These are phyloP conservation scores for Cirrhinus molitorella DNA, from an alignment of 2,797 vertebrate genomes.

Conservation along the genomic window DNA sequence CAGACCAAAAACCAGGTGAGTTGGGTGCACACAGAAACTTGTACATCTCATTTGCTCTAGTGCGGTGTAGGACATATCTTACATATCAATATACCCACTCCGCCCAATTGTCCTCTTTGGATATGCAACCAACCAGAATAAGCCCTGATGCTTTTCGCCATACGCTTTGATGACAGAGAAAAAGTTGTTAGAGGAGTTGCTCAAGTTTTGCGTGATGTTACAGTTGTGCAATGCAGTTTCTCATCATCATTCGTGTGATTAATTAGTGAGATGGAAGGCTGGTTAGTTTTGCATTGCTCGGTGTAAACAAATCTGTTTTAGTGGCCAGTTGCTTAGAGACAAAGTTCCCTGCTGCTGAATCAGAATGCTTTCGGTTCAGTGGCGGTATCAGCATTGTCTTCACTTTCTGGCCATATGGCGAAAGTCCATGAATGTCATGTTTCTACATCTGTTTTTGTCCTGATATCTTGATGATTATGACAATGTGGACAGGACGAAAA, in stretches of 20 bases:
- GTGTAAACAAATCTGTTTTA: conserved; percentile 28
- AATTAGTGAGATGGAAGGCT: conserved; percentile 18
- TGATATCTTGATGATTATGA: conserved; percentile 11
- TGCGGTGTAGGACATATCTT: neutral
- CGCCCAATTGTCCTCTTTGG: neutral
- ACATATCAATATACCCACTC: neutral
- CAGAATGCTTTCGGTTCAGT: conserved; percentile 6
- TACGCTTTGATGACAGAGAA: neutral
- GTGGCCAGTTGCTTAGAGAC: conserved; percentile 21
- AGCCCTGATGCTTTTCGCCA: neutral
- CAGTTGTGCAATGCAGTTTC: conserved; percentile 29
- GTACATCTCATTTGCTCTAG: neutral
- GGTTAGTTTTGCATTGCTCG: conserved; percentile 22
- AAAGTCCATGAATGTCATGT: neutral
- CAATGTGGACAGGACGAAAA: too few species aligned
- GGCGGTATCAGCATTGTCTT: neutral
- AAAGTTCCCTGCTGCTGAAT: conserved; percentile 13
- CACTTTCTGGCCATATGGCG: neutral
- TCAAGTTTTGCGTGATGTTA: conserved; percentile 19
- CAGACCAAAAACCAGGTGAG: conserved; percentile 97
- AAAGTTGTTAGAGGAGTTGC: neutral
- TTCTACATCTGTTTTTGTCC: neutral
- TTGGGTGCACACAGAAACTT: neutral
- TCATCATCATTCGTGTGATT: conserved; percentile 25
- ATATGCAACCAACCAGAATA: neutral